Evolutionary conservation across 2,888 invertebrate species (phyloP).

Genomic region (Calliphora vomitoria): DNA sequence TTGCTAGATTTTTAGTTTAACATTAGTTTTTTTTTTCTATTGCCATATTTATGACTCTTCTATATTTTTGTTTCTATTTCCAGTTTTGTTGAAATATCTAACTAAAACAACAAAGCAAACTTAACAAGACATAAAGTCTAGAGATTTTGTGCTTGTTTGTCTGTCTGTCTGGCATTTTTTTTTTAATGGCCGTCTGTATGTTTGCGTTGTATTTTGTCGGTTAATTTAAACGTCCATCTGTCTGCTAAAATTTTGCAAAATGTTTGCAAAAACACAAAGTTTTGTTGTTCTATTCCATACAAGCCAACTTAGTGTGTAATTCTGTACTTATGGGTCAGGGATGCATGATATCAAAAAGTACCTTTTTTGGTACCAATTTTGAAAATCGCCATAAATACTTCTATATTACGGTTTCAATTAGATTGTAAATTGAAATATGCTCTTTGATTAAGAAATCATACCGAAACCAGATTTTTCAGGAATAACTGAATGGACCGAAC

Average conservation of each 20-base stretch:
- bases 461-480: no score
- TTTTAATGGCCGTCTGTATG: background rate
- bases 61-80: constrained; percentile 14
- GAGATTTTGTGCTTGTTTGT: constrained; percentile 55
- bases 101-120: background rate
- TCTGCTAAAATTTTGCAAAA: constrained; percentile 56
- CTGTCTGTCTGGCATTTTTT: background rate
- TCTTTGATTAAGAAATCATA: no score
- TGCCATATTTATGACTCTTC: constrained; percentile 23
- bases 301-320: background rate
- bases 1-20: background rate
- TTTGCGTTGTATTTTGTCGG: constrained; percentile 25
- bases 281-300: background rate
- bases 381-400: no score
- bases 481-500: no score
- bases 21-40: background rate
- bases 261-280: constrained; percentile 41
- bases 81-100: background rate
- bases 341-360: background rate
- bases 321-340: background rate
- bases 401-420: no score
- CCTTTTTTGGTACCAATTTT: no score
- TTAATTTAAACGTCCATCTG: constrained; percentile 64
- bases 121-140: constrained; percentile 68
- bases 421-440: no score